Evolutionary conservation across 2,888 invertebrate genomes (phyloP).

Genomic region (Neoitamus cyanurus): DNA sequence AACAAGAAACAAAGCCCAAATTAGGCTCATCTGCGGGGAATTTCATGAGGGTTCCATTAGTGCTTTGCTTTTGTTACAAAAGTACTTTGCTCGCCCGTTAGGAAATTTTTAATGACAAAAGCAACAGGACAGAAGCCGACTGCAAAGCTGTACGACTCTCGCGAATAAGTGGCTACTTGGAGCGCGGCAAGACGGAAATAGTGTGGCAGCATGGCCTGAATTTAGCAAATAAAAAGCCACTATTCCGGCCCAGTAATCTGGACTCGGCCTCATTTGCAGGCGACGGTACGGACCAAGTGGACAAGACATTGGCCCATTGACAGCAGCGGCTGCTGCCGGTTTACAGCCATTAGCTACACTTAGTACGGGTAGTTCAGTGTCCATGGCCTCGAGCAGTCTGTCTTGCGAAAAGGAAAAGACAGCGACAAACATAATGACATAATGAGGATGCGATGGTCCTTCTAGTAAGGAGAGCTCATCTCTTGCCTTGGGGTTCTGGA

Average conservation of each 20-base stretch:
- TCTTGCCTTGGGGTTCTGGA: neutral
- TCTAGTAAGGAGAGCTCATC: neutral
- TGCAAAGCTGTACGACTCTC: neutral
- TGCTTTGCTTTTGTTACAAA: neutral
- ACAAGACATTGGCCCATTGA: neutral
- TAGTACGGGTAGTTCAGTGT: neutral
- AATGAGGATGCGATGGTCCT: neutral
- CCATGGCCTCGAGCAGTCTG: neutral
- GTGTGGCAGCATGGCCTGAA: neutral
- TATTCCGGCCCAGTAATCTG: neutral
- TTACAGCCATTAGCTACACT: neutral
- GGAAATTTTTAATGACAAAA: slow-evolving; percentile 6
- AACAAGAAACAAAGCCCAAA: neutral
- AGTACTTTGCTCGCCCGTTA: neutral
- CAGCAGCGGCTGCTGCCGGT: neutral
- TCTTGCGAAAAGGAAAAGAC: neutral
- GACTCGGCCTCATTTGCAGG: neutral
- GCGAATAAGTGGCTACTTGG: neutral
- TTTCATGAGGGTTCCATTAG: neutral
- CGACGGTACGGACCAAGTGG: neutral
- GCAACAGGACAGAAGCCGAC: neutral
- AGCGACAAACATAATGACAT: neutral
- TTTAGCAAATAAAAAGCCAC: neutral
- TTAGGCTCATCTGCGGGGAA: neutral
- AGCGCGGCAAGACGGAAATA: neutral